These are phyloP conservation scores for Labeo rohita DNA, from an alignment of 2,113 vertebrate species.

Conservation along the genomic window DNA sequence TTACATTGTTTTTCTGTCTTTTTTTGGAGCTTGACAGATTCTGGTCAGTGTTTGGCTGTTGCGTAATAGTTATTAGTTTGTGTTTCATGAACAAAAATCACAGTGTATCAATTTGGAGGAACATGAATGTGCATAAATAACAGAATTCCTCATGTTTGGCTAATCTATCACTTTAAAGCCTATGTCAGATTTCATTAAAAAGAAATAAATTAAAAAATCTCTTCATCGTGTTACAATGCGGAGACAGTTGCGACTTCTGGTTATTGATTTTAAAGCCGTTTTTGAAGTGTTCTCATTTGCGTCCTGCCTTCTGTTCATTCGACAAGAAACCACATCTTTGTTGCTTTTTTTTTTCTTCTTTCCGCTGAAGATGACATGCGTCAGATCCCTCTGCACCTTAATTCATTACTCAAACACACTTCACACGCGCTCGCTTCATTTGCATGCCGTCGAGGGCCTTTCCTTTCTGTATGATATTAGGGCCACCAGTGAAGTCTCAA, in stretches of 20 bases:
- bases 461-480: constrained; percentile 20
- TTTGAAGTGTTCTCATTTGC: constrained; percentile 47
- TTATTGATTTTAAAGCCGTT: constrained; percentile 25
- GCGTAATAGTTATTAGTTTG: background rate
- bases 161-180: background rate
- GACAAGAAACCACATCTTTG: constrained; percentile 4
- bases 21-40: background rate
- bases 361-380: constrained; percentile 14
- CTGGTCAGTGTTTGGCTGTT: background rate
- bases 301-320: constrained; percentile 29
- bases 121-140: background rate
- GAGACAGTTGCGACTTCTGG: background rate
- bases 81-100: no score
- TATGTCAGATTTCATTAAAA: background rate
- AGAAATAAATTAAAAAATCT: background rate
- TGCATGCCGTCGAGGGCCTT: background rate
- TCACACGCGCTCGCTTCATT: background rate
- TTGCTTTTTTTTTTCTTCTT: background rate
- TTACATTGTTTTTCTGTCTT: background rate
- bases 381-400: constrained; percentile 17
- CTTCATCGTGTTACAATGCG: background rate
- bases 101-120: background rate
- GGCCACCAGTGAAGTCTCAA: background rate
- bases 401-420: constrained; percentile 36
- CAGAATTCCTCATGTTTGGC: background rate